phyloP scores from a whole-genome alignment of 2,888 invertebrate species.

The Diplazon laetatorius region DNA sequence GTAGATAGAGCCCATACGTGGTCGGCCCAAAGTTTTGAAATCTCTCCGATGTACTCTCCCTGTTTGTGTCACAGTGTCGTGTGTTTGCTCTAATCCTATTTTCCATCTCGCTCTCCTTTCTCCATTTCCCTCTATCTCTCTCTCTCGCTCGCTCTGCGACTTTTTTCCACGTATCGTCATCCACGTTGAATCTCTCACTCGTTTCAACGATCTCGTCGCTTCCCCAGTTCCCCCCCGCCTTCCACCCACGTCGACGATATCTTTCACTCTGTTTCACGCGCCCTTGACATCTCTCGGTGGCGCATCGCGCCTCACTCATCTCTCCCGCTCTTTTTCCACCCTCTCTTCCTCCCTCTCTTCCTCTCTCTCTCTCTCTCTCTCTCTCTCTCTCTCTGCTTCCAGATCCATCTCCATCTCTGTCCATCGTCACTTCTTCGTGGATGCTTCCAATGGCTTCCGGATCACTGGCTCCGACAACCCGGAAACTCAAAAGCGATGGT shows the following conservation, averaged over 20 bases:
- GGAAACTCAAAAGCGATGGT: background rate
- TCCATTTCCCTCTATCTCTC: too few relatives aligned
- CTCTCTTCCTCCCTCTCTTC: constrained; percentile 34
- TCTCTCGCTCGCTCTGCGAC: too few relatives aligned
- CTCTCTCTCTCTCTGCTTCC: constrained; percentile 9
- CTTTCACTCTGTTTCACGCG: constrained; percentile 47
- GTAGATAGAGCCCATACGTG: constrained; percentile 42
- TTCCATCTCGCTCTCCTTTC: too few relatives aligned
- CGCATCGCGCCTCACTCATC: background rate
- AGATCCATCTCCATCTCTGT: background rate
- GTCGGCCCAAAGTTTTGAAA: constrained; percentile 47
- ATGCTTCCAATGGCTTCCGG: background rate
- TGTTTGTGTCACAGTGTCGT: constrained; percentile 62
- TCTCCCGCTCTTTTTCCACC: constrained; percentile 9
- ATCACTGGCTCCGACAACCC: background rate
- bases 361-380: constrained; percentile 13
- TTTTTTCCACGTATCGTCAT: constrained; percentile 4
- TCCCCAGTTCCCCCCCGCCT: too few relatives aligned
- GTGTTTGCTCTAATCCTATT: constrained; percentile 25
- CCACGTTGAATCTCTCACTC: background rate
- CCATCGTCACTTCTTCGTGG: constrained; percentile 8
- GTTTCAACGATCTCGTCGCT: constrained; percentile 24
- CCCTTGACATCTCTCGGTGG: constrained; percentile 24
- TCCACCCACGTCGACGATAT: constrained; percentile 35
- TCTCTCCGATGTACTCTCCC: constrained; percentile 44